Evolutionary conservation across 2,797 vertebrate species (phyloP).

Genomic region (Darevskia nairensis): DNA sequence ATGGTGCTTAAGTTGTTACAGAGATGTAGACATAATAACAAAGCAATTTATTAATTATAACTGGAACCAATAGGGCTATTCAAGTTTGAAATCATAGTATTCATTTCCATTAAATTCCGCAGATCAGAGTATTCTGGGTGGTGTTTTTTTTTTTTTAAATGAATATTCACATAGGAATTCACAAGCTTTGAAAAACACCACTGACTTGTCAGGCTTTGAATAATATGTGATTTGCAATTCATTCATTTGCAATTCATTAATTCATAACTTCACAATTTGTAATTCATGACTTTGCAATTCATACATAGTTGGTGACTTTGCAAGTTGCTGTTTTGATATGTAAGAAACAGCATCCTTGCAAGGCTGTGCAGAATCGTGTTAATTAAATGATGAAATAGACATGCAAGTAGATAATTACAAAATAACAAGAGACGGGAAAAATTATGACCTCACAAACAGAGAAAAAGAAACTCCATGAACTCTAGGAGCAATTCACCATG

Average conservation of each 20-base stretch:
- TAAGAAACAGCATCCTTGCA: not conserved
- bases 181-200: slow-evolving; percentile 23
- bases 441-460: not conserved
- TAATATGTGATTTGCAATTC: slow-evolving; percentile 34
- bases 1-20: not conserved
- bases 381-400: slow-evolving; percentile 6
- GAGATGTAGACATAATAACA: not conserved
- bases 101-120: slow-evolving; percentile 26
- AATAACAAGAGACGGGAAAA: not conserved
- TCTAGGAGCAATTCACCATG: not conserved
- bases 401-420: not conserved
- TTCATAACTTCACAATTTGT: slow-evolving; percentile 14
- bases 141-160: not conserved
- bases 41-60: slow-evolving; percentile 10
- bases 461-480: not conserved
- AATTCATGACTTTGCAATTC: slow-evolving; percentile 37
- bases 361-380: not conserved
- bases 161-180: slow-evolving; percentile 39
- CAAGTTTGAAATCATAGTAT: slow-evolving; percentile 17
- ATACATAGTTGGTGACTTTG: slow-evolving; percentile 18
- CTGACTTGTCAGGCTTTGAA: slow-evolving; percentile 12
- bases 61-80: slow-evolving; percentile 14
- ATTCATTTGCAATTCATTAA: slow-evolving; percentile 41
- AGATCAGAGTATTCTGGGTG: not conserved
- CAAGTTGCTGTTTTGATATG: slow-evolving; percentile 27